A percentile compares a stretch with the other conserved stretches of the same genome.
Conservation (phyloP, 2,797 vertebrate genomes). For the Austrolebias charrua region DNA sequence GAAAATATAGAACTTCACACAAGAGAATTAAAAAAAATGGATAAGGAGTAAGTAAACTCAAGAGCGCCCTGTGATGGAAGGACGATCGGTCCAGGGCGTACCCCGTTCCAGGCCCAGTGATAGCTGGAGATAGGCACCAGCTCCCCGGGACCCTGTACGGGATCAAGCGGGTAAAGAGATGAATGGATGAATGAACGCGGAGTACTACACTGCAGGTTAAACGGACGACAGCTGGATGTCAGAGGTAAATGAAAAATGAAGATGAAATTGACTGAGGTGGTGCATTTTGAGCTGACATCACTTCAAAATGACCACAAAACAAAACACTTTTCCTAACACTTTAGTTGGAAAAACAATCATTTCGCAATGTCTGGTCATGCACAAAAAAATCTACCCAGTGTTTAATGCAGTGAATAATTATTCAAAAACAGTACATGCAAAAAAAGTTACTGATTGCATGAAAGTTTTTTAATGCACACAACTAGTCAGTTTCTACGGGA, state of each 20-base stretch:
- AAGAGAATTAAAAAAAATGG: neutral
- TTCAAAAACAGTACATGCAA: slow-evolving; percentile 46
- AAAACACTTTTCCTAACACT: neutral
- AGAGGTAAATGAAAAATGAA: neutral
- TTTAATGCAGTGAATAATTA: neutral
- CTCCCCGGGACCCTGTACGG: too few relatives aligned
- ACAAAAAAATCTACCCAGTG: too few relatives aligned
- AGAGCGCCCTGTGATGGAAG: too few relatives aligned
- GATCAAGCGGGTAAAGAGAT: too few relatives aligned
- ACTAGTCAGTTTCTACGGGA: neutral
- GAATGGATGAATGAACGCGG: too few relatives aligned
- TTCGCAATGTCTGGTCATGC: too few relatives aligned
- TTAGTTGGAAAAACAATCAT: neutral
- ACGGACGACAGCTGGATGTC: neutral
- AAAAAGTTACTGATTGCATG: neutral
- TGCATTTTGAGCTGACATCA: neutral
- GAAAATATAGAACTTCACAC: neutral
- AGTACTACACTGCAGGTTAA: neutral
- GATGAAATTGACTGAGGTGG: neutral
- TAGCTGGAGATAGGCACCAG: too few relatives aligned
- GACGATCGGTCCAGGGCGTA: too few relatives aligned
- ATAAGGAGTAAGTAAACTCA: too few relatives aligned
- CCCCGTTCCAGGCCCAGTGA: too few relatives aligned
- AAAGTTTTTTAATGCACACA: neutral
- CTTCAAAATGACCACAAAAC: neutral